A percentile compares a stretch with the other conserved stretches of the same genome.
phyloP scores from a whole-genome alignment of 2,797 vertebrate species.

The Amphiprion clarkii region DNA sequence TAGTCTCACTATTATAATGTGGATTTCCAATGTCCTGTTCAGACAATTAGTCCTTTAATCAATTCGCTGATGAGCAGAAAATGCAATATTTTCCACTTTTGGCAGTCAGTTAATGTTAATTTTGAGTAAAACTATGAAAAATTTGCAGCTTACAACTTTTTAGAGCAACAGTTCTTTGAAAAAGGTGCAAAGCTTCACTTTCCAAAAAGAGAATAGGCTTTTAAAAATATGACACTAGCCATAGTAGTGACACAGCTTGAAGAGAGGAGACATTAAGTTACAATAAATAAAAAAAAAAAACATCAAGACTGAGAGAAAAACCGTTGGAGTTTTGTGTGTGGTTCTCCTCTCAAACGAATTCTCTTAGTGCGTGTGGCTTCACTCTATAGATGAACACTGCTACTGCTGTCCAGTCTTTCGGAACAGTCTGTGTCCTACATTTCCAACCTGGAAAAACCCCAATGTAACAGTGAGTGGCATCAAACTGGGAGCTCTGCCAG shows the following conservation, averaged over 20 bases:
- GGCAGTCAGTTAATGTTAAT: neutral
- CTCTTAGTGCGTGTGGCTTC: neutral
- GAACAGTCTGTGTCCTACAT: neutral
- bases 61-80: neutral
- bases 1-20: neutral
- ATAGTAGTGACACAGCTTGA: no score
- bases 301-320: neutral
- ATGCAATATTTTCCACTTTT: neutral
- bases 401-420: neutral
- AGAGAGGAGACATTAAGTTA: no score
- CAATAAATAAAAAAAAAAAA: no score
- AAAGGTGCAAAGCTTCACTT: neutral
- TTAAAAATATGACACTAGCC: neutral
- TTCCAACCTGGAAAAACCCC: conserved; percentile 6
- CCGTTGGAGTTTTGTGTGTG: neutral
- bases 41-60: neutral
- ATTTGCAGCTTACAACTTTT: neutral
- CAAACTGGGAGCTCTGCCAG: conserved; percentile 2
- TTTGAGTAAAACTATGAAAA: neutral
- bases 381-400: neutral
- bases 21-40: neutral
- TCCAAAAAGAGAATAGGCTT: neutral
- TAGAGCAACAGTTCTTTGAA: neutral
- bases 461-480: conserved; percentile 9
- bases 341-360: neutral